Evolutionary conservation across 2,888 invertebrate genomes (phyloP), one percentile per base, ranked within the genome.

Genomic region (Nomada goodeniana): DNA sequence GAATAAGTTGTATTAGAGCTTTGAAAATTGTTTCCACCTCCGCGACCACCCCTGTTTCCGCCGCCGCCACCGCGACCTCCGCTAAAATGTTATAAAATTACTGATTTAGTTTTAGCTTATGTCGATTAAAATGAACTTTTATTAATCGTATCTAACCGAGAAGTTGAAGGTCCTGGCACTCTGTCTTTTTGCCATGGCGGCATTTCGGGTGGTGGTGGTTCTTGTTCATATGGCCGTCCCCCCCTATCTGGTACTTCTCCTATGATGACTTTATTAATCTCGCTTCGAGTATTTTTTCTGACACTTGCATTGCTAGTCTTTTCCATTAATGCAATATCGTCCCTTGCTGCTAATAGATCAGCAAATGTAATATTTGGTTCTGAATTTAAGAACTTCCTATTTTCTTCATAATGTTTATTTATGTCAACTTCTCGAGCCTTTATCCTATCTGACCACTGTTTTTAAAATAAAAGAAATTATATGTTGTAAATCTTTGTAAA

Each of bases 201-300:
- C 98, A 99, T 99, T 94, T 99, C 99, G 0, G 98, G 98, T 0
- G 98, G 98, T 0, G 99, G 99, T 0, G 98, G 97, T 83, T 98
- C 97, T 89, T 97, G 97, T 90, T 99, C 99, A 88, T 96, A 96
- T 0, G 99, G 97, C 69, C 99, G 95, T 1, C 99, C 99, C 26
- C 99, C 99, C 89, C 99, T 95, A 93, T 99, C 99, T 0, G 99
- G 99, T 0, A 99, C 98, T 94, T 94, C 94, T 80, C 98, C 98
- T 92, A 99, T 99, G 50, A 98, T 96, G 80, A 98, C 97, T 94
- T 96, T 97, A 90, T 98, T 98, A 47, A 99, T 95, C 73, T 96
- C 95, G 72, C 97, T 96, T 90, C 96, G 96, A 0, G 98, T 98
- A 90, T 97, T 97, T 93, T 97, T 97, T 78, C 98, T 95, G 0